Conservation (phyloP, 2,888 invertebrate genomes). For the Trisateles emortualis region DNA sequence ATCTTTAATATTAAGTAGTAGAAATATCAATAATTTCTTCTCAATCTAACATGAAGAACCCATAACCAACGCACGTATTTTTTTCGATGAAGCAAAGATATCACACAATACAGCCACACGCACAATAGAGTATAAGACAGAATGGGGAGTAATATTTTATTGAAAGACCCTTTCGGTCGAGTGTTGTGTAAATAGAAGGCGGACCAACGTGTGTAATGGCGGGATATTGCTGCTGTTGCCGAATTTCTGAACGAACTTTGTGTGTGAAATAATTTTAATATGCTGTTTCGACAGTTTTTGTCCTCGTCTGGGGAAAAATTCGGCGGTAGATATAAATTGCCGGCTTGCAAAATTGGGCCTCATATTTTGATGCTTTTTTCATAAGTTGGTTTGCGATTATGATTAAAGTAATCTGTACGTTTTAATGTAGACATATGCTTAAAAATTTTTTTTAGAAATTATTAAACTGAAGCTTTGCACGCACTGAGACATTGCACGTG, state of each 20-base stretch:
- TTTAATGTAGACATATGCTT: too few relatives aligned
- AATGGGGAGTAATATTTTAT: constrained; percentile 85
- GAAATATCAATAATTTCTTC: background rate
- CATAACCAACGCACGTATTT: constrained; percentile 43
- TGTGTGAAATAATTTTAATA: constrained; percentile 18
- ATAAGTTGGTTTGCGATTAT: too few relatives aligned
- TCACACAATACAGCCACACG: constrained; percentile 66
- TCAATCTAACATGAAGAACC: constrained; percentile 27
- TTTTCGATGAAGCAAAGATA: constrained; percentile 64
- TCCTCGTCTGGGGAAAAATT: background rate
- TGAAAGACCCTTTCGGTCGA: constrained; percentile 84
- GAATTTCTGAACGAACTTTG: constrained; percentile 32
- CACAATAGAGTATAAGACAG: constrained; percentile 80
- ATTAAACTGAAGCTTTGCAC: too few relatives aligned
- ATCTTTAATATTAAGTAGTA: too few relatives aligned
- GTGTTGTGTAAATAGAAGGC: constrained; percentile 85
- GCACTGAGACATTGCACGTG: too few relatives aligned
- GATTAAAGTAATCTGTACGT: too few relatives aligned
- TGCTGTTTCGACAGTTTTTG: constrained; percentile 7
- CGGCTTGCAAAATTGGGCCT: too few relatives aligned
- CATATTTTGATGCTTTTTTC: too few relatives aligned
- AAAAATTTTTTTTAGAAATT: too few relatives aligned
- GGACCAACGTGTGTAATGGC: constrained; percentile 74
- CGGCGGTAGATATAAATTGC: background rate
- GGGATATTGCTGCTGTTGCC: constrained; percentile 70